Conservation (phyloP, 92 coral and sea anemone species). For the Epizoanthus scotinus region DNA sequence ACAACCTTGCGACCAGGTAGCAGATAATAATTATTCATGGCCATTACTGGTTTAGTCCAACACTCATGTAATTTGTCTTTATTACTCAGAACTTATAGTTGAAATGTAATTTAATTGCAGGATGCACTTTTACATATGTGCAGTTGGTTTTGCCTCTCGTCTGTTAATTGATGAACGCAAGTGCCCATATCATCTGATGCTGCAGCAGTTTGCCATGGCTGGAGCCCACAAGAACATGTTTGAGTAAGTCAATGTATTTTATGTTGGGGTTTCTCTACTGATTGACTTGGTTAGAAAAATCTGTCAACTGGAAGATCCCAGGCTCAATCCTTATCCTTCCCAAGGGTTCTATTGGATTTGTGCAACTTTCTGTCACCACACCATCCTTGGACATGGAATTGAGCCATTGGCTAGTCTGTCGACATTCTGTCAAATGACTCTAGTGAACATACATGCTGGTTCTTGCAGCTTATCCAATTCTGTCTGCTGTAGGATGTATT, state of each 20-base stretch:
- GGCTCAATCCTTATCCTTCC: no score
- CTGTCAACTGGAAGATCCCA: not conserved
- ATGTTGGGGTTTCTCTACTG: not conserved
- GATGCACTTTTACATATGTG: constrained; percentile 81
- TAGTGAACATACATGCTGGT: no score
- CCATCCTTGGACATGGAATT: no score
- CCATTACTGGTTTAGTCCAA: no score
- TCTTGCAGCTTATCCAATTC: no score
- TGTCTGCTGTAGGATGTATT: no score
- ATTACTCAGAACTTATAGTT: not conserved
- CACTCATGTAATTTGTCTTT: no score
- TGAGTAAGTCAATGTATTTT: constrained; percentile 56
- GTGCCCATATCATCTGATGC: constrained; percentile 95
- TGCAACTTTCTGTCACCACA: no score
- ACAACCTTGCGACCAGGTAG: not conserved
- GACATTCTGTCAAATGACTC: no score
- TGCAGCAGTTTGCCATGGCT: constrained; percentile 86
- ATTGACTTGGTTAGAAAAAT: not conserved
- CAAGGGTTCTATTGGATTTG: no score
- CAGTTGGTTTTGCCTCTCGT: constrained; percentile 87
- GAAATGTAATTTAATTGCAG: constrained; percentile 39
- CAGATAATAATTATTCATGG: not conserved
- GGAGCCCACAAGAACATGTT: constrained; percentile 86
- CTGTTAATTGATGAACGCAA: constrained; percentile 96
- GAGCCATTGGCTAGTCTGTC: no score